Percentiles rank a stretch among this genome's conserved stretches.
Evolutionary conservation across 2,797 vertebrate genomes (phyloP).

Genomic region (Strix occidentalis): DNA sequence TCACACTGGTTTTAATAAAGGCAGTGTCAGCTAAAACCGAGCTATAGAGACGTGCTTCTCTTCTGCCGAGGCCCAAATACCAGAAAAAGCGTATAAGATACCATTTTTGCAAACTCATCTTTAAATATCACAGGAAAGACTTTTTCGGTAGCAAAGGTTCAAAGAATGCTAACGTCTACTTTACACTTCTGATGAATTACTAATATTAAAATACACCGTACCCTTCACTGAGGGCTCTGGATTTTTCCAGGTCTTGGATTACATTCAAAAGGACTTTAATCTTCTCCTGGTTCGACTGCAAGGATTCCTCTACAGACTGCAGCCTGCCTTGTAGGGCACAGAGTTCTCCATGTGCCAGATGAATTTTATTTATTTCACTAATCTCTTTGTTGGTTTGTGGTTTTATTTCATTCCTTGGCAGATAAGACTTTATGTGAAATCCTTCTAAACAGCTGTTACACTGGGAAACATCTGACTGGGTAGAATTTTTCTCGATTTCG

Average conservation of each 20-base stretch:
- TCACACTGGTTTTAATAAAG: neutral
- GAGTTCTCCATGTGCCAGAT: conserved; percentile 69
- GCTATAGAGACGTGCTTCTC: neutral
- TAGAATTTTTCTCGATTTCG: conserved; percentile 2
- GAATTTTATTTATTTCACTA: conserved; percentile 67
- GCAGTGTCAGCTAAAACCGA: neutral
- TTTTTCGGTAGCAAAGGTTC: neutral
- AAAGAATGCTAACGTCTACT: neutral
- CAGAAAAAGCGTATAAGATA: neutral
- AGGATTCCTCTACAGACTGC: conserved; percentile 91
- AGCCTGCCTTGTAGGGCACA: conserved; percentile 85
- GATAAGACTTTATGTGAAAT: conserved; percentile 40
- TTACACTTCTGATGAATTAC: neutral
- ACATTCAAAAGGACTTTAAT: conserved; percentile 98
- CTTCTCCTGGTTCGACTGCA: conserved; percentile 96
- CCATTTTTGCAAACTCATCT: neutral
- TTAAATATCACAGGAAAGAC: neutral
- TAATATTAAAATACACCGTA: conserved; percentile 70
- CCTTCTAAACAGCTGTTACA: conserved; percentile 57
- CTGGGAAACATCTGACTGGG: conserved; percentile 42
- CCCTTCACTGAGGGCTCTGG: conserved; percentile 95
- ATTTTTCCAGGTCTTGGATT: conserved; percentile 98
- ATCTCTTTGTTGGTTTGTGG: conserved; percentile 52
- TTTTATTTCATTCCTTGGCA: conserved; percentile 60
- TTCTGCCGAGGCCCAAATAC: neutral